Evolutionary conservation across 2,113 vertebrate species (phyloP).

Genomic region (Turdus rufiventris): DNA sequence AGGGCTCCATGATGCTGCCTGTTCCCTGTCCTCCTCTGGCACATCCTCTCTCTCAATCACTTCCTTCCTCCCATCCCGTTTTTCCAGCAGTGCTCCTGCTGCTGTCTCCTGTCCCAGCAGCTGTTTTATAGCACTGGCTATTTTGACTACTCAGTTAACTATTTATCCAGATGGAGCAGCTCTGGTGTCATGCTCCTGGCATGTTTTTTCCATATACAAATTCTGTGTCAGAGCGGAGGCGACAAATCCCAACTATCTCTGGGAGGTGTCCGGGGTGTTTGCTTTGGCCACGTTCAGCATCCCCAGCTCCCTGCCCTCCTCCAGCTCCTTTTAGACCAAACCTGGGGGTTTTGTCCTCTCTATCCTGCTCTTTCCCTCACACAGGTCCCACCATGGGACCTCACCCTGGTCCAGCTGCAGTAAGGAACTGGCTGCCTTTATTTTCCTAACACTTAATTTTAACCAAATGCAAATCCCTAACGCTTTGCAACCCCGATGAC

Average conservation of each 20-base stretch:
- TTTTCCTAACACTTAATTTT: constrained; percentile 36
- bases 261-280: fast-evolving
- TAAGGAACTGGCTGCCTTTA: not conserved
- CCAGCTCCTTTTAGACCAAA: fast-evolving
- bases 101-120: constrained; percentile 21
- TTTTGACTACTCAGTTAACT: constrained; percentile 50
- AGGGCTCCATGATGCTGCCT: not conserved
- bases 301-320: not conserved
- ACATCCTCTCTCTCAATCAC: fast-evolving
- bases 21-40: not conserved
- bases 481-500: not conserved
- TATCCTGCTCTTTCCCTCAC: fast-evolving
- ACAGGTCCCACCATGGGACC: fast-evolving
- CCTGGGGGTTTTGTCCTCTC: not conserved
- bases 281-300: not conserved
- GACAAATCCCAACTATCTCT: not conserved
- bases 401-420: not conserved
- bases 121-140: constrained; percentile 19
- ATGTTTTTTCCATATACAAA: constrained; percentile 62
- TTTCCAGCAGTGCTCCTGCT: not conserved
- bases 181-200: not conserved
- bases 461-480: not conserved
- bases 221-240: not conserved
- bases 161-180: constrained; percentile 47
- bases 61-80: not conserved